Evolutionary conservation across 2,797 vertebrate genomes (phyloP), one percentile per base, ranked within the genome.

Genomic region (Rhinella marina): DNA sequence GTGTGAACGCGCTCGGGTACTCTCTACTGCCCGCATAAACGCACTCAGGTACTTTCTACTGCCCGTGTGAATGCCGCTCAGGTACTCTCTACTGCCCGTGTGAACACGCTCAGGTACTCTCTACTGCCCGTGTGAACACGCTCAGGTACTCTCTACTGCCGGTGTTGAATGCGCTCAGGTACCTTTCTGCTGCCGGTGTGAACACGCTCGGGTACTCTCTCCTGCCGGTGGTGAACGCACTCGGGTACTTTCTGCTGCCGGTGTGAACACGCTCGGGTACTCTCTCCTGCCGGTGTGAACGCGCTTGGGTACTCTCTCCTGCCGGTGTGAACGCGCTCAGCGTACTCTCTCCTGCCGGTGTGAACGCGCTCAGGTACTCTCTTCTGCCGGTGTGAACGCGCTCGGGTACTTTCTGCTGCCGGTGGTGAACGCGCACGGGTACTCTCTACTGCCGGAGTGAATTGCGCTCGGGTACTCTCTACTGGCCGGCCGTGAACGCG

Each of bases 121-220:
- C 73, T 76, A 11, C 59, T 8, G 57, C 0, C 81, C 94, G 90
- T 80, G 90, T 64, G 59, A 78, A 68, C 0, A 25, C 66, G 32
- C 6, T 94, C 88, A 98, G 94, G 98, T 98, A 62, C 12, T 14
- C 8, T 54, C 73, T 76, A 11, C 59, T 8, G 57, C n/a, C n/a
- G n/a, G n/a, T n/a, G n/a, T n/a, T 64, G 59, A 78, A 68, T 0
- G 25, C 66, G 32, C 6, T 94, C 88, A 98, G 94, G 98, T 98
- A 62, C 12, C n/a, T n/a, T n/a, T 14, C 8, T 54, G n/a, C 73
- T 76, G 8, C 59, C 2, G 57, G 90, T 80, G 90, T 64, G 59
- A 78, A 68, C 0, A 25, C 66, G 32, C 6, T 94, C 88, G 98
- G 94, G 98, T 98, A 62, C 12, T 14, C 8, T 54, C 73, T 76